Conservation (phyloP, 2,113 vertebrate species). For the Rallus limicola region DNA sequence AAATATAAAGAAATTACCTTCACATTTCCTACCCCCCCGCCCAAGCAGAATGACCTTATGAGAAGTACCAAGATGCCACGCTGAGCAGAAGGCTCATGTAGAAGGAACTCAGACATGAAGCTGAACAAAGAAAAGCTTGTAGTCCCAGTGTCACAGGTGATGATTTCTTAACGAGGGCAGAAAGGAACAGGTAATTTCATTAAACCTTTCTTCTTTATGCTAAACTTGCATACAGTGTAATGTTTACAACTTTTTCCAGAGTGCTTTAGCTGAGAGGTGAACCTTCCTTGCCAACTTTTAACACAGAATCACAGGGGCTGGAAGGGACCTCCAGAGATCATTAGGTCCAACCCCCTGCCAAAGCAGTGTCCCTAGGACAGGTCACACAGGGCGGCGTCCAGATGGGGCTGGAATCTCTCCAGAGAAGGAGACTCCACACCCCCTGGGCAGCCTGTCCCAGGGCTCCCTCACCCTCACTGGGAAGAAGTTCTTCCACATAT, state of each 20-base stretch:
- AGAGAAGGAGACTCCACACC: too few species aligned
- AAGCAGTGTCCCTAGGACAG: too few species aligned
- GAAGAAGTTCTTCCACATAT: too few species aligned
- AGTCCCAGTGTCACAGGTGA: background rate
- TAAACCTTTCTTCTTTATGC: background rate
- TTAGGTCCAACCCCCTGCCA: too few species aligned
- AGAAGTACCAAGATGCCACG: background rate
- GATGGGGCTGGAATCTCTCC: too few species aligned
- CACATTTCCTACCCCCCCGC: rapidly evolving
- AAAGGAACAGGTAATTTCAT: background rate
- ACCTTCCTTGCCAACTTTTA: background rate
- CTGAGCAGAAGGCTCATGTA: background rate
- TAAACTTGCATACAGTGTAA: background rate
- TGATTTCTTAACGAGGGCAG: background rate
- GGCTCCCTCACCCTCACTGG: too few species aligned
- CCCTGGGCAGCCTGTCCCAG: too few species aligned
- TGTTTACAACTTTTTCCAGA: background rate
- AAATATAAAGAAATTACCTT: slow-evolving; percentile 10
- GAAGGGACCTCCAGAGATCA: too few species aligned
- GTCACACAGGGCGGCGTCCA: too few species aligned
- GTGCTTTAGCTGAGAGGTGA: background rate
- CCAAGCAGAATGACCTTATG: background rate
- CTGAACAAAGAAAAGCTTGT: background rate
- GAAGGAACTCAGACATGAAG: background rate
- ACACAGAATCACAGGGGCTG: too few species aligned